Percentiles rank a stretch among this genome's conserved stretches.
phyloP scores from a whole-genome alignment of 1,140 invertebrate genomes.

The Heterodera schachtii region DNA sequence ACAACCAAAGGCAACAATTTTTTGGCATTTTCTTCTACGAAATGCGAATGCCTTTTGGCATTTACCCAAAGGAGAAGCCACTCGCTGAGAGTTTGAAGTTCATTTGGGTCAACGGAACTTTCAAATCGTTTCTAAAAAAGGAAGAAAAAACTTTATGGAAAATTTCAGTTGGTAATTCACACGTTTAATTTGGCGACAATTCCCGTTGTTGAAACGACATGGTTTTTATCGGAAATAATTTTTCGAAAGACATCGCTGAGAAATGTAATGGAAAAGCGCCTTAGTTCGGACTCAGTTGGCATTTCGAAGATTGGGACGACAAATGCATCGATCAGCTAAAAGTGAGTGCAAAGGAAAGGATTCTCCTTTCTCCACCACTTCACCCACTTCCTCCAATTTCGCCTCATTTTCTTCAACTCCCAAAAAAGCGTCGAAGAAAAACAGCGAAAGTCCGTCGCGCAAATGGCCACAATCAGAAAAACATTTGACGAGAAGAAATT shows the following conservation, averaged over 20 bases:
- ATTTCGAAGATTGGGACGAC: background rate
- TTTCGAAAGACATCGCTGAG: background rate
- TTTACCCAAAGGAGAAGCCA: background rate
- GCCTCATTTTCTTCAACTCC: background rate
- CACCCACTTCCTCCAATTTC: background rate
- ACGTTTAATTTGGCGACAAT: background rate
- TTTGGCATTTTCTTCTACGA: background rate
- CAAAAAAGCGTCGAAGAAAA: background rate
- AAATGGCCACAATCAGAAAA: background rate
- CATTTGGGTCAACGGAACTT: background rate
- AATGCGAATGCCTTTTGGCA: background rate
- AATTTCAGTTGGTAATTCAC: background rate
- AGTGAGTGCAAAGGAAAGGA: background rate
- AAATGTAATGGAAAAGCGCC: background rate
- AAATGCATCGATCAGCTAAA: background rate
- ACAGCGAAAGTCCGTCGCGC: background rate
- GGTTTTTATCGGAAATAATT: background rate
- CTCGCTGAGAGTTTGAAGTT: background rate
- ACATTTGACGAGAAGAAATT: background rate
- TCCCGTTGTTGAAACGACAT: background rate
- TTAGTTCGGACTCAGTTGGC: background rate
- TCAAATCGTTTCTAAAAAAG: background rate
- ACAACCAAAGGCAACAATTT: background rate
- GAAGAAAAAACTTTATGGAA: background rate
- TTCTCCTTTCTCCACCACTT: background rate